A percentile compares a stretch with the other conserved stretches of the same genome.
These are phyloP conservation scores for Brachyptera risi DNA, from an alignment of 2,888 invertebrate genomes.

Conservation along the genomic window DNA sequence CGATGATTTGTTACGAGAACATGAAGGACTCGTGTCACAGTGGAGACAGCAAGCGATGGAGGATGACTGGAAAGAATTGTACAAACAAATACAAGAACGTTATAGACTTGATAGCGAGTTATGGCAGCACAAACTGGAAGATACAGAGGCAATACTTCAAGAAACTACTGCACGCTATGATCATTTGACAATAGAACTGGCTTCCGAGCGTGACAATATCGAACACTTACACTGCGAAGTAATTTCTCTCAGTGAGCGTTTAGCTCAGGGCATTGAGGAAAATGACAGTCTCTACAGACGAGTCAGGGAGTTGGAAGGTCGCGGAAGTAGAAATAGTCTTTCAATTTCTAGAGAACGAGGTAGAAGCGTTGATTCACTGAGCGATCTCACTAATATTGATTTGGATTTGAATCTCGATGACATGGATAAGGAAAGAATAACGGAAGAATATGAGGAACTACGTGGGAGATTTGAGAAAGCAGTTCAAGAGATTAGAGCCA, in stretches of 20 bases:
- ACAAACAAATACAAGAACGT: conserved; percentile 31
- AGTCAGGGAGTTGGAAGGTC: conserved; percentile 67
- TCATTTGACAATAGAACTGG: conserved; percentile 60
- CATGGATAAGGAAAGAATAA: conserved; percentile 65
- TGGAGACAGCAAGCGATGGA: conserved; percentile 31
- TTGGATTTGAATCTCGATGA: conserved; percentile 68
- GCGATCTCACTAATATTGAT: conserved; percentile 76
- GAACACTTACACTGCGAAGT: conserved; percentile 64
- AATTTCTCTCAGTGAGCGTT: conserved; percentile 59
- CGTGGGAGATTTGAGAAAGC: conserved; percentile 75
- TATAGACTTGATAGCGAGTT: conserved; percentile 55
- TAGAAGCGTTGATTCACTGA: conserved; percentile 66
- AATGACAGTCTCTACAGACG: conserved; percentile 69
- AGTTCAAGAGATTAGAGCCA: conserved; percentile 74
- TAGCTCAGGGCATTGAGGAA: conserved; percentile 69
- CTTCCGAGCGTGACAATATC: conserved; percentile 61
- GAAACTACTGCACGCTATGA: conserved; percentile 64
- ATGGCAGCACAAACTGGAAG: conserved; percentile 58
- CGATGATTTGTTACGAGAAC: conserved; percentile 42
- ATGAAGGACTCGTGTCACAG: conserved; percentile 30
- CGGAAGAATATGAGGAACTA: conserved; percentile 76
- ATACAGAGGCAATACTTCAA: conserved; percentile 62
- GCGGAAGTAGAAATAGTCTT: conserved; percentile 43
- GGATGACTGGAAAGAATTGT: conserved; percentile 32
- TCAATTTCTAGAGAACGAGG: conserved; percentile 56